A percentile compares a stretch with the other conserved stretches of the same genome.
Evolutionary conservation across 2,888 invertebrate genomes (phyloP).

Genomic region (Aspidiotus destructor): DNA sequence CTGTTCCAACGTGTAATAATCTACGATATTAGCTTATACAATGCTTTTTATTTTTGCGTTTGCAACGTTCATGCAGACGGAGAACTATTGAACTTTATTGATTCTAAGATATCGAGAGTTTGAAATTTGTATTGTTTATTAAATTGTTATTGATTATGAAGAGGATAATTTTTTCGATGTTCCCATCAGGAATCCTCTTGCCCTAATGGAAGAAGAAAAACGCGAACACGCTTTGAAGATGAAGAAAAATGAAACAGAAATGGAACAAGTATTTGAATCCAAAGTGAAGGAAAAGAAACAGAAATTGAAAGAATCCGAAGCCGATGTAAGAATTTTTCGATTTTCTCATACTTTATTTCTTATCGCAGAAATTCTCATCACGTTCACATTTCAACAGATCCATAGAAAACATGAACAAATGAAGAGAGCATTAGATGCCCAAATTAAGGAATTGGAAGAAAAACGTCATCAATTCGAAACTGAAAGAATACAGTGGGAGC

Average conservation of each 20-base stretch:
- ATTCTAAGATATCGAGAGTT: slow-evolving; percentile 21
- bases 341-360: background rate
- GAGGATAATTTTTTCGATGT: background rate
- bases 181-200: slow-evolving; percentile 76
- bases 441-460: slow-evolving; percentile 85
- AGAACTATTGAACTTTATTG: slow-evolving; percentile 15
- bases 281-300: slow-evolving; percentile 94
- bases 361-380: background rate
- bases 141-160: background rate
- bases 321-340: slow-evolving; percentile 53
- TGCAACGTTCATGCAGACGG: slow-evolving; percentile 7
- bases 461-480: slow-evolving; percentile 72
- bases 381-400: slow-evolving; percentile 45
- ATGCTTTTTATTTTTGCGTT: background rate
- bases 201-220: slow-evolving; percentile 97
- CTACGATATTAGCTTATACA: too few relatives aligned
- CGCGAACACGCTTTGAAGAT: slow-evolving; percentile 90
- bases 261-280: slow-evolving; percentile 98
- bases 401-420: slow-evolving; percentile 81
- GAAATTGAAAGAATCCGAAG: slow-evolving; percentile 89
- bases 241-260: slow-evolving; percentile 97
- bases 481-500: slow-evolving; percentile 84
- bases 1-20: slow-evolving; percentile 6
- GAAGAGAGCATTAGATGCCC: slow-evolving; percentile 69
- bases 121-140: background rate